A percentile compares a stretch with the other conserved stretches of the same genome.
phyloP scores from a whole-genome alignment of 35 echinoderm and acorn worm genomes.

The Ophioderma brevispina region DNA sequence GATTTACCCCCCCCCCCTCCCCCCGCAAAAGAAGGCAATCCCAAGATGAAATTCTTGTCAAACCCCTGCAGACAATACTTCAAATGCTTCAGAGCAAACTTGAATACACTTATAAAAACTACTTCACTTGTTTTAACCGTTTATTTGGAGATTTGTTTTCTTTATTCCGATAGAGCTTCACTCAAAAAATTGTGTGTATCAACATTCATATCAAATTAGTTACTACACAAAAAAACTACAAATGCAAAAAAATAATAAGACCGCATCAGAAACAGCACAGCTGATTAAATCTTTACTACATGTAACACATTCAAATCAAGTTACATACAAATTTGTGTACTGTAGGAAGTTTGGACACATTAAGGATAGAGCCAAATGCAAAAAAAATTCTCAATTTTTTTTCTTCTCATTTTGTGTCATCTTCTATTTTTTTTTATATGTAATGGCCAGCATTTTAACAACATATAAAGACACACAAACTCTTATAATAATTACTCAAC shows the following conservation, averaged over 20 bases:
- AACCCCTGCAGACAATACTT: too few species aligned
- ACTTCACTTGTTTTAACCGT: neutral
- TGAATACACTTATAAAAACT: too few species aligned
- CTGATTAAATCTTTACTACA: neutral
- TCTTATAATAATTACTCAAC: neutral
- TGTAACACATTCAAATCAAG: neutral
- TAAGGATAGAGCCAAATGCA: neutral
- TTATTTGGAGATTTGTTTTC: neutral
- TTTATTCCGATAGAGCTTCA: neutral
- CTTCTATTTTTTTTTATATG: neutral
- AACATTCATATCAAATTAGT: neutral
- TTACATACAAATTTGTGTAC: neutral
- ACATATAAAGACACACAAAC: neutral
- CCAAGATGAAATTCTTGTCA: too few species aligned
- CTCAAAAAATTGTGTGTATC: constrained; percentile 3
- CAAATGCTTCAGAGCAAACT: too few species aligned
- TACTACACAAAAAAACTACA: constrained; percentile 8
- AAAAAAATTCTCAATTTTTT: neutral
- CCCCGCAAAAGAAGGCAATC: too few species aligned
- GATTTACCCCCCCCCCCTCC: too few species aligned
- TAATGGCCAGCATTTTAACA: neutral
- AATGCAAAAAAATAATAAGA: neutral
- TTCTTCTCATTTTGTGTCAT: neutral
- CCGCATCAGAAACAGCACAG: neutral
- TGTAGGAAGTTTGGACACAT: neutral